Base-by-base conservation (phyloP, 2,888 invertebrate species). In the Ochropacha duplaris region DNA sequence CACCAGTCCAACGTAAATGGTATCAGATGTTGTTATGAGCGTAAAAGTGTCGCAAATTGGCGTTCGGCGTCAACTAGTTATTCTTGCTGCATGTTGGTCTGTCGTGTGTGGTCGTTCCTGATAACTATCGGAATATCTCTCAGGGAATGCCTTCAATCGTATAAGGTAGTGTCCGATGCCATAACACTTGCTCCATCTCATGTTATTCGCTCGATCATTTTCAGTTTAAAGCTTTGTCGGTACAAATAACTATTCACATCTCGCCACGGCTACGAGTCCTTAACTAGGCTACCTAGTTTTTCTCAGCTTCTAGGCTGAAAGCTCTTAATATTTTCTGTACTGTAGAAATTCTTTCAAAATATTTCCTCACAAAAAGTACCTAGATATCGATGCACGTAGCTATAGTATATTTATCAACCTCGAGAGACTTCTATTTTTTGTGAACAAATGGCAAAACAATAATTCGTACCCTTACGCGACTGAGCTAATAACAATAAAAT, bases 401-500 rank as follows among this genome's bases (percentile, higher is more conserved):
- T 31, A 34, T 22, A 22, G 12, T 22, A 31, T 52, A 52, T 31
- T n/a, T 12, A 19, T 34, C 31, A 31, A 52, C 19, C 52, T 52
- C 67, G 71, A 74, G 69, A 74, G 71, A 76, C 75, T 68, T 31
- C 31, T 77, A 84, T 86, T 84, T 85, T 88, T 87, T 78, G 80
- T 76, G 80, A 78, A 88, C 88, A 90, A 91, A 90, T 89, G 90
- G 87, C 87, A 86, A 87, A 90, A 92, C 92, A 90, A 92, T 92
- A 91, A 90, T 83, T 91, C 87, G 88, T 89, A 91, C 92, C 92
- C 92, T 90, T 87, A 76, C 79, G 83, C 83, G 84, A 76, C 84
- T 81, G 83, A 86, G 82, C 86, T 92, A 90, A 92, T 92, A 92
- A 92, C 92, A 92, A 92, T 92, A 92, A 92, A 92, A 91, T 90